These are phyloP conservation scores for Aplysina aerophoba DNA, from an alignment of 37 sponge, comb jelly and placozoan genomes.

Conservation along the genomic window DNA sequence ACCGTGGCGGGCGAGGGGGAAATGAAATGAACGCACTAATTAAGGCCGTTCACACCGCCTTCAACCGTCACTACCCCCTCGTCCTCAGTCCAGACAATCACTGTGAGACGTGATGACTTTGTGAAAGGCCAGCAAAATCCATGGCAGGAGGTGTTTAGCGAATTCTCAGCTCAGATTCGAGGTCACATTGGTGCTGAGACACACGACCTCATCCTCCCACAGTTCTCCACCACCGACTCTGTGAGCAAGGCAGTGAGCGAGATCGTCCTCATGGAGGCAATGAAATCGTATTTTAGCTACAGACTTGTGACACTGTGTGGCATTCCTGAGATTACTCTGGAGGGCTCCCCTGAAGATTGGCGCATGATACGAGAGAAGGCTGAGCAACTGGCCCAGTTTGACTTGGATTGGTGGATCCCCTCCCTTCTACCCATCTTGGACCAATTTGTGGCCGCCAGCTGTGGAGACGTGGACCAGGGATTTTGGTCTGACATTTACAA, in stretches of 20 bases:
- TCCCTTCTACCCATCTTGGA: constrained; percentile 49
- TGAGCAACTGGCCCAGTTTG: constrained; percentile 35
- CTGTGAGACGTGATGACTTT: constrained; percentile 40
- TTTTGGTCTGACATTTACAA: constrained; percentile 68
- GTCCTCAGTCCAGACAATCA: constrained; percentile 53
- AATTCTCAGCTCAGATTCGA: constrained; percentile 58
- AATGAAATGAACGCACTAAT: constrained; percentile 4
- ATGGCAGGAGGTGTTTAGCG: constrained; percentile 61
- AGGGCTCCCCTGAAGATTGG: constrained; percentile 65
- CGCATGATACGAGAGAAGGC: constrained; percentile 46
- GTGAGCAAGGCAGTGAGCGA: constrained; percentile 58
- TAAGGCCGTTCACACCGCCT: constrained; percentile 46
- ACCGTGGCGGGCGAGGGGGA: too few relatives aligned
- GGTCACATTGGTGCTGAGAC: constrained; percentile 44
- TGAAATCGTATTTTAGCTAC: constrained; percentile 60
- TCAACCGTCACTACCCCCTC: constrained; percentile 48
- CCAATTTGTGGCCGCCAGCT: constrained; percentile 60
- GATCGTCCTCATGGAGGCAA: constrained; percentile 58
- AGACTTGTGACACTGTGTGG: constrained; percentile 40
- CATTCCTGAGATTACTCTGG: constrained; percentile 67
- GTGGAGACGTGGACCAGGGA: constrained; percentile 43
- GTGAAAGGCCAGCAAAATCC: constrained; percentile 57
- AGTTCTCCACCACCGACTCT: constrained; percentile 64
- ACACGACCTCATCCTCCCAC: constrained; percentile 43
- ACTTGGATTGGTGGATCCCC: constrained; percentile 60